phyloP scores from a whole-genome alignment of 2,888 invertebrate species.

The Cryptocephalus primarius region DNA sequence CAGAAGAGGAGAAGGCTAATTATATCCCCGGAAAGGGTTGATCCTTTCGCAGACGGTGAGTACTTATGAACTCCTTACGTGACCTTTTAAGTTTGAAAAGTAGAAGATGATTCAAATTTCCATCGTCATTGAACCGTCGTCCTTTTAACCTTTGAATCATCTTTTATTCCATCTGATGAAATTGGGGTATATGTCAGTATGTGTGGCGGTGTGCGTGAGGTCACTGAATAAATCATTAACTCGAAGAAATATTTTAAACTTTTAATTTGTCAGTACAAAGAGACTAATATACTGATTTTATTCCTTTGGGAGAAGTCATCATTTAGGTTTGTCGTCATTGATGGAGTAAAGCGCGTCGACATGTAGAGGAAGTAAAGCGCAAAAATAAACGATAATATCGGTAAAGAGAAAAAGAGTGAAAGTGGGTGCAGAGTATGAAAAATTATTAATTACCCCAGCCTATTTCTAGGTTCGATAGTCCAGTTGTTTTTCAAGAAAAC shows the following conservation, averaged over 20 bases:
- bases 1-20: conserved; percentile 81
- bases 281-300: conserved; percentile 28
- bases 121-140: too few species aligned
- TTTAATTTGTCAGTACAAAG: conserved; percentile 13
- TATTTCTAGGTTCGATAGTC: conserved; percentile 48
- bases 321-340: conserved; percentile 20
- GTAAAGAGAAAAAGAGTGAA: conserved; percentile 28
- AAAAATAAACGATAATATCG: not conserved
- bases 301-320: conserved; percentile 27
- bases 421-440: conserved; percentile 40
- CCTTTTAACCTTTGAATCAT: too few species aligned
- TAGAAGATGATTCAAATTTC: not conserved
- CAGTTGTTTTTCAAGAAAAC: conserved; percentile 35
- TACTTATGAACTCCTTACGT: conserved; percentile 15
- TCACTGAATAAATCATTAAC: conserved; percentile 8
- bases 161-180: not conserved
- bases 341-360: conserved; percentile 8
- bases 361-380: conserved; percentile 5
- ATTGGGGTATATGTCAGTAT: conserved; percentile 26
- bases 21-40: conserved; percentile 93
- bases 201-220: conserved; percentile 1
- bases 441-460: conserved; percentile 52
- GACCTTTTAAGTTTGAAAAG: too few species aligned
- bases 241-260: conserved; percentile 2
- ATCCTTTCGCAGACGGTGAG: conserved; percentile 97